Evolutionary conservation across 92 coral and sea anemone genomes (phyloP).

Genomic region (Zoanthus gigantus): DNA sequence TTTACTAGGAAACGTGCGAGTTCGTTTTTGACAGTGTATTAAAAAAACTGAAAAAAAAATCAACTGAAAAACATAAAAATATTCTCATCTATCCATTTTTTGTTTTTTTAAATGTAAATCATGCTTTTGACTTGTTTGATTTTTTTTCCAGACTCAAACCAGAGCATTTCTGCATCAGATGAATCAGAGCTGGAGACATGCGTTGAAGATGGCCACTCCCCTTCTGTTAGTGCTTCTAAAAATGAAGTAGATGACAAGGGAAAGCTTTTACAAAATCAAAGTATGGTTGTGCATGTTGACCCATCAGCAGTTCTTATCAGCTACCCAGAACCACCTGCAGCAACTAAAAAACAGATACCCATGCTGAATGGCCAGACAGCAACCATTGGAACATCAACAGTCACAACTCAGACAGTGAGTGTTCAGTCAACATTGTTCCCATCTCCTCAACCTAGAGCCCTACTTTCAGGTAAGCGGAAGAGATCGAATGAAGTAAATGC

Average conservation of each 20-base stretch:
- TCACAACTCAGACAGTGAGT: constrained; percentile 11
- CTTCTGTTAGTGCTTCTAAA: neutral
- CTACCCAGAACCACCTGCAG: constrained; percentile 11
- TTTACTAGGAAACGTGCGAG: too few species aligned
- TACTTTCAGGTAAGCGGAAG: constrained; percentile 26
- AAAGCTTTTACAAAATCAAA: neutral
- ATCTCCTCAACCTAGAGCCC: neutral
- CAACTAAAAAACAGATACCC: neutral
- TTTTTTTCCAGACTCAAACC: constrained; percentile 33
- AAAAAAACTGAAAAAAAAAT: too few species aligned
- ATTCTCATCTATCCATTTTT: neutral
- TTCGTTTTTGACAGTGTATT: too few species aligned
- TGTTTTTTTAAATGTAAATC: neutral
- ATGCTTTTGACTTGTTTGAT: neutral
- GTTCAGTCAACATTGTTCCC: neutral
- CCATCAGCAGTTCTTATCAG: constrained; percentile 35
- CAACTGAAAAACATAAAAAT: neutral
- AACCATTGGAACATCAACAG: constrained; percentile 3
- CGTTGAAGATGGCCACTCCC: constrained; percentile 7
- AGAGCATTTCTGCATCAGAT: constrained; percentile 33
- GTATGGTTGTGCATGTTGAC: constrained; percentile 38
- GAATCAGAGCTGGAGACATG: constrained; percentile 10
- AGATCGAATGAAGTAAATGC: neutral
- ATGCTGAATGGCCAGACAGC: neutral
- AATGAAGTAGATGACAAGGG: neutral